phyloP scores from a whole-genome alignment of 2,797 vertebrate genomes.

The Neostethus bicornis region DNA sequence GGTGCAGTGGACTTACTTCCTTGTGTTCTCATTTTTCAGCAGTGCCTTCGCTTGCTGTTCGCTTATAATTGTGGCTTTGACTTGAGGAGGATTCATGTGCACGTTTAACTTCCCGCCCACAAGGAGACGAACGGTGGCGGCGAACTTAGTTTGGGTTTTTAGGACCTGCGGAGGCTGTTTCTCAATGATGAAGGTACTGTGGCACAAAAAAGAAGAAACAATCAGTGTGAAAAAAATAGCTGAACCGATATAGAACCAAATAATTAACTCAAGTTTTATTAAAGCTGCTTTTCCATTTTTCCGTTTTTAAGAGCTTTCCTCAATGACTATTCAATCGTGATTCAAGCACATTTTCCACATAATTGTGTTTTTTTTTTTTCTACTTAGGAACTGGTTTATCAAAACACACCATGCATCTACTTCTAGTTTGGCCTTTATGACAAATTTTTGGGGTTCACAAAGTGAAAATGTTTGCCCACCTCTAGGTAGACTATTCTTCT shows the following conservation, averaged over 20 bases:
- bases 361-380: too few relatives aligned
- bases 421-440: too few relatives aligned
- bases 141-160: conserved; percentile 98
- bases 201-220: background rate
- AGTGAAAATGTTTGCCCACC: too few relatives aligned
- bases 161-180: conserved; percentile 97
- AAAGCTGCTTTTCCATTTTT: too few relatives aligned
- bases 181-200: conserved; percentile 97
- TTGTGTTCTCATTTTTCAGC: conserved; percentile 94
- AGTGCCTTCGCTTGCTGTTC: conserved; percentile 96
- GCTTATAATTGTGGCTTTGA: conserved; percentile 97
- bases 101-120: conserved; percentile 97
- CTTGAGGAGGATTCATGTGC: conserved; percentile 98
- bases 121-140: conserved; percentile 92
- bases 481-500: too few relatives aligned
- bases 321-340: too few relatives aligned
- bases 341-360: too few relatives aligned
- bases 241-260: background rate
- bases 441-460: too few relatives aligned
- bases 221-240: background rate
- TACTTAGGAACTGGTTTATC: too few relatives aligned
- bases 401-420: too few relatives aligned
- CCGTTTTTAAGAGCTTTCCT: too few relatives aligned
- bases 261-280: background rate
- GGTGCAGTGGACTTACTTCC: conserved; percentile 58